A percentile compares a stretch with the other conserved stretches of the same genome.
Conservation (phyloP, 2,113 vertebrate species). For the Natator depressus region DNA sequence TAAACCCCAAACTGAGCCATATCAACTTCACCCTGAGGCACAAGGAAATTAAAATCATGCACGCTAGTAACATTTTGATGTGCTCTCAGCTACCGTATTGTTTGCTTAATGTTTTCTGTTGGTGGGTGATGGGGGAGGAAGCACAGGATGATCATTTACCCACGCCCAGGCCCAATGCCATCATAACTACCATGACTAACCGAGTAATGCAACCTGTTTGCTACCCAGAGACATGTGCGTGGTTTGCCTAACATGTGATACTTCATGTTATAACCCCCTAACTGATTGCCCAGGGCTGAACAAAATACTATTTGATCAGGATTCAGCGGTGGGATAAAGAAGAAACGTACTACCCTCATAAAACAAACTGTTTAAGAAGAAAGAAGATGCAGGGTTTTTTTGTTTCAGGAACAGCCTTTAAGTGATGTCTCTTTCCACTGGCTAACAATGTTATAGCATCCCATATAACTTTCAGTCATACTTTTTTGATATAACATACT, state of each 20-base stretch:
- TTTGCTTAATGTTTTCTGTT: neutral
- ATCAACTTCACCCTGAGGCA: neutral
- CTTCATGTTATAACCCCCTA: neutral
- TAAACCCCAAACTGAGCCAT: neutral
- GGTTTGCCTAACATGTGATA: neutral
- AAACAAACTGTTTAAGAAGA: neutral
- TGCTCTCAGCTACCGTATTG: neutral
- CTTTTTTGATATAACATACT: neutral
- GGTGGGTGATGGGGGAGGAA: neutral
- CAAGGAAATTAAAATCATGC: neutral
- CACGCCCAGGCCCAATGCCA: neutral
- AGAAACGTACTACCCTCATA: neutral
- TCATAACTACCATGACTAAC: neutral
- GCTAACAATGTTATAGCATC: neutral
- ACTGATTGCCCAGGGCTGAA: accelerated
- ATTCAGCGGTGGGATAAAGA: neutral
- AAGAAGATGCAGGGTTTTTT: neutral
- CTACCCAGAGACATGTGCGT: neutral
- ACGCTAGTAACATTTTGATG: neutral
- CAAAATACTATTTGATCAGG: neutral
- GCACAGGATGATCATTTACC: neutral
- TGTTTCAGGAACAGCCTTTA: neutral
- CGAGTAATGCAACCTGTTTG: neutral
- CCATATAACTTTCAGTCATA: neutral
- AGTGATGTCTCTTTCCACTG: neutral